Percentiles rank a stretch among this genome's conserved stretches.
These are phyloP conservation scores for Otus sunia DNA, from an alignment of 2,113 vertebrate species.

Conservation along the genomic window DNA sequence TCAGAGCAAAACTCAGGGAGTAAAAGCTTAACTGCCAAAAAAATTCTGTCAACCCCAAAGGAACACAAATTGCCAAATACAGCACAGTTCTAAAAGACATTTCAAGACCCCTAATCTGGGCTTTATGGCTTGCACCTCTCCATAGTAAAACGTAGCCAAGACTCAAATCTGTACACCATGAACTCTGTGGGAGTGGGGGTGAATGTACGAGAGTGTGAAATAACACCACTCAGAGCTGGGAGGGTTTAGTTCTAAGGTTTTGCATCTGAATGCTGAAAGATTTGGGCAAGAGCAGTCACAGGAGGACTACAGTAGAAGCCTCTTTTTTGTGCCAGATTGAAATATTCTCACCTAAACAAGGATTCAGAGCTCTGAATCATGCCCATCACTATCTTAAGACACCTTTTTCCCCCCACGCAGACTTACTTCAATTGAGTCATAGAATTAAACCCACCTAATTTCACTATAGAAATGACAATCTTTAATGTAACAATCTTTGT, in stretches of 20 bases:
- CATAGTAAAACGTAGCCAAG: neutral
- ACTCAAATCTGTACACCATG: neutral
- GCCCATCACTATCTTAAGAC: neutral
- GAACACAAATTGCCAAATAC: conserved; percentile 15
- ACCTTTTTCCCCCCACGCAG: neutral
- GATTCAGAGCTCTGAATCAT: neutral
- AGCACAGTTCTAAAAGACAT: neutral
- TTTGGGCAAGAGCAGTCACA: neutral
- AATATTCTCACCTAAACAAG: neutral
- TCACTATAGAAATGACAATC: neutral
- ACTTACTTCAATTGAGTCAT: neutral
- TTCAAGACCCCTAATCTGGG: neutral
- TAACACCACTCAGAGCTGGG: neutral
- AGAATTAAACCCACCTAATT: neutral
- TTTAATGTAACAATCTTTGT: neutral
- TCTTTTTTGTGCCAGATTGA: neutral
- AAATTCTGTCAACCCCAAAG: neutral
- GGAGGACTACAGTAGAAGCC: neutral
- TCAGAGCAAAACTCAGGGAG: conserved; percentile 4
- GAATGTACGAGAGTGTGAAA: neutral
- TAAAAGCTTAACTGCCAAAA: conserved; percentile 29
- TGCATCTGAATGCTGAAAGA: neutral
- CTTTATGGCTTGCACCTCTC: neutral
- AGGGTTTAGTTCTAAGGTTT: neutral
- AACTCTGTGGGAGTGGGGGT: neutral